phyloP scores from a whole-genome alignment of 1,140 invertebrate genomes.

The Micrasema minimum region DNA sequence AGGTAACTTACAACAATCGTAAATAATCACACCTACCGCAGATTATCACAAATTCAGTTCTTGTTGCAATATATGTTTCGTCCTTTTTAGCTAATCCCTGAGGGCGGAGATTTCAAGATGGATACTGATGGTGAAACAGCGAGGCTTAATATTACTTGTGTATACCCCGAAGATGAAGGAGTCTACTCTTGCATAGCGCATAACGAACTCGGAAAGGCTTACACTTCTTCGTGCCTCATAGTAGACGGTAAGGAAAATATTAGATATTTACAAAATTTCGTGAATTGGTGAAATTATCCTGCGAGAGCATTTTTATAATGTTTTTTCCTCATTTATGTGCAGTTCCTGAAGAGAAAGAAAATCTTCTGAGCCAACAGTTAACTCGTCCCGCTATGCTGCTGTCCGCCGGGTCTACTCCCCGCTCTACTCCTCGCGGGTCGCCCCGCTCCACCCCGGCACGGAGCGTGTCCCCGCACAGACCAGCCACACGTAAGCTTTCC shows the following conservation, averaged over 20 bases:
- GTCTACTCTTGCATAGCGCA: slow-evolving; percentile 86
- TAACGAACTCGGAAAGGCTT: slow-evolving; percentile 82
- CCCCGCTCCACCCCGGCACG: slow-evolving; percentile 59
- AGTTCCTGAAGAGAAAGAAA: slow-evolving; percentile 86
- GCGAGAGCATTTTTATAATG: too few relatives aligned
- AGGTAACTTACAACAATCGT: too few relatives aligned
- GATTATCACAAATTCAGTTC: too few relatives aligned
- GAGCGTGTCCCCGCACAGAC: slow-evolving; percentile 15
- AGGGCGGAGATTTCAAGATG: slow-evolving; percentile 75
- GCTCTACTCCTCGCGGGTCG: slow-evolving; percentile 77
- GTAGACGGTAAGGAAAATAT: slow-evolving; percentile 76
- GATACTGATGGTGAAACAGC: slow-evolving; percentile 75
- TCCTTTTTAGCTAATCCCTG: slow-evolving; percentile 70
- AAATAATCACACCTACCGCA: too few relatives aligned
- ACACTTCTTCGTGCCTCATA: slow-evolving; percentile 81
- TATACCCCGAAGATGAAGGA: slow-evolving; percentile 89
- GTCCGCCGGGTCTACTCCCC: slow-evolving; percentile 76
- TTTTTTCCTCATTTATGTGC: too few relatives aligned
- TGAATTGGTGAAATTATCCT: background rate
- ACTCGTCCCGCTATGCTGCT: slow-evolving; percentile 73
- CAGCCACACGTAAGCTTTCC: too few relatives aligned
- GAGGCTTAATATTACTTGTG: slow-evolving; percentile 76
- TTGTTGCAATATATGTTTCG: background rate
- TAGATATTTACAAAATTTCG: background rate
- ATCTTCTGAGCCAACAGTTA: slow-evolving; percentile 74